phyloP scores from a whole-genome alignment of 2,888 invertebrate genomes.

The Exocentrus adspersus region DNA sequence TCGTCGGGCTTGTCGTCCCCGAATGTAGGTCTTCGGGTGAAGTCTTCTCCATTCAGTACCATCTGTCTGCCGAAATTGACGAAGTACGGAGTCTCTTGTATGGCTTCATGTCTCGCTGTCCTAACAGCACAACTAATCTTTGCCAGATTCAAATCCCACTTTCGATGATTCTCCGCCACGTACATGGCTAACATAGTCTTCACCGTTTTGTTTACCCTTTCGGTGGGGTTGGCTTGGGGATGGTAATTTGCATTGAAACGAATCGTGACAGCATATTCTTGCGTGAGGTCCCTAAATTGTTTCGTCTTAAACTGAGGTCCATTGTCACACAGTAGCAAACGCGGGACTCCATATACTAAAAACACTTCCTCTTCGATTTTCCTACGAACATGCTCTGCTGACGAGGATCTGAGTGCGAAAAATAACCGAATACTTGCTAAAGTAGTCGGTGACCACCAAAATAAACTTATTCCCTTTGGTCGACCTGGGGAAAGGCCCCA shows the following conservation, averaged over 20 bases:
- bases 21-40: neutral
- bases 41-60: neutral
- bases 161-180: constrained; percentile 24
- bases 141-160: constrained; percentile 22
- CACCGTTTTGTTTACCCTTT: neutral
- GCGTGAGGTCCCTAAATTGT: constrained; percentile 15
- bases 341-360: constrained; percentile 26
- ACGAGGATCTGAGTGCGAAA: constrained; percentile 25
- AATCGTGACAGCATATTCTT: constrained; percentile 8
- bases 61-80: neutral
- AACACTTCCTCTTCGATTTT: constrained; percentile 30
- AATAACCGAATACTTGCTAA: constrained; percentile 18
- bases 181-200: constrained; percentile 22
- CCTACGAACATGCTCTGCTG: constrained; percentile 11
- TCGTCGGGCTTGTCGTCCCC: neutral
- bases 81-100: neutral
- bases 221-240: constrained; percentile 7
- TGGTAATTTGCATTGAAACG: constrained; percentile 28
- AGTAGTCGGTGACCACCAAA: constrained; percentile 10
- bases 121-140: constrained; percentile 25
- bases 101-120: constrained; percentile 19
- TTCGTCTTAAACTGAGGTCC: constrained; percentile 29
- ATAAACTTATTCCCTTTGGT: constrained; percentile 19
- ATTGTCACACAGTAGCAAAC: constrained; percentile 30
- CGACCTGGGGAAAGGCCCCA: constrained; percentile 28